Evolutionary conservation across 2,113 vertebrate genomes (phyloP).

Genomic region (Marmota flaviventris): DNA sequence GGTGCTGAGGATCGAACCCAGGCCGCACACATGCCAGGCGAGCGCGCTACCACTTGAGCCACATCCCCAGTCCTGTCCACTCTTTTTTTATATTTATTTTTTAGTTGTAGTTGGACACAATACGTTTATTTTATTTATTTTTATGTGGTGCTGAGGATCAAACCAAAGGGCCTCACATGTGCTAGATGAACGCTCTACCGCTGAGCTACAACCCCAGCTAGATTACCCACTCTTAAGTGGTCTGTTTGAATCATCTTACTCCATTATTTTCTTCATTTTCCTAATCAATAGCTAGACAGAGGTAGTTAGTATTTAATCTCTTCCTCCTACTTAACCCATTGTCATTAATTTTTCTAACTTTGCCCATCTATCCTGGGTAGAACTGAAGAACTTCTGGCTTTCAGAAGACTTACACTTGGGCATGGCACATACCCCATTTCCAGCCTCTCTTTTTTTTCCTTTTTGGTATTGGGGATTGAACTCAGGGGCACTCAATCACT

Average conservation of each 20-base stretch:
- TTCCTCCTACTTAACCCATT: not conserved
- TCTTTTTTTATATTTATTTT: no score
- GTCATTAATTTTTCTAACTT: constrained; percentile 62
- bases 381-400: constrained; percentile 32
- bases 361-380: not conserved
- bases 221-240: not conserved
- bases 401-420: not conserved
- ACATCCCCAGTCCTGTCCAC: not conserved
- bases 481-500: no score
- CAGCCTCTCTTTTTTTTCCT: not conserved
- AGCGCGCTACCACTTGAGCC: no score
- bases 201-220: not conserved
- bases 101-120: no score
- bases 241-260: constrained; percentile 44
- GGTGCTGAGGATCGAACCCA: no score
- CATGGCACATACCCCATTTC: not conserved
- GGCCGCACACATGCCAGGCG: no score
- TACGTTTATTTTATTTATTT: no score
- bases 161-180: no score
- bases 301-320: not conserved
- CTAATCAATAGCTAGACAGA: not conserved
- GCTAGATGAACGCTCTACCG: no score
- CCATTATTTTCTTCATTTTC: constrained; percentile 44
- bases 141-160: no score
- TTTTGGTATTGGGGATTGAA: no score